These are phyloP conservation scores for Listrodromus nycthemerus DNA, from an alignment of 2,888 invertebrate species.

Conservation along the genomic window DNA sequence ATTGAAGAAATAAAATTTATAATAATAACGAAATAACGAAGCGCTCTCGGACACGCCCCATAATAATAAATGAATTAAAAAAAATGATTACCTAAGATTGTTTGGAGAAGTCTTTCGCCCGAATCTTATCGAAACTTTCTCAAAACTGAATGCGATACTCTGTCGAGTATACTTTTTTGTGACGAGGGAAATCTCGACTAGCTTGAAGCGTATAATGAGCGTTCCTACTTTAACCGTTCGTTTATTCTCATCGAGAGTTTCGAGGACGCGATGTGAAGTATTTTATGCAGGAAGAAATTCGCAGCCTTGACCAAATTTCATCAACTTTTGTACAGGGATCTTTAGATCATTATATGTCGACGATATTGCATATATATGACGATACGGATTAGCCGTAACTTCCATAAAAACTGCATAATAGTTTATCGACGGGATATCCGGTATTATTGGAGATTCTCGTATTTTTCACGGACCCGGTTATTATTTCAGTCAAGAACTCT, in stretches of 20 bases:
- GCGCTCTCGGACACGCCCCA: too few species aligned
- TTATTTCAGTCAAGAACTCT: not conserved
- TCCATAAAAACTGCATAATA: not conserved
- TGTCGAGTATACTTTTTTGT: not conserved
- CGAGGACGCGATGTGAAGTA: not conserved
- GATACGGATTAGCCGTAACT: not conserved
- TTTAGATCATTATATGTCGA: not conserved
- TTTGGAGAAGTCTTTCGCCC: not conserved
- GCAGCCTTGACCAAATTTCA: conserved; percentile 3
- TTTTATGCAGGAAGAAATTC: not conserved
- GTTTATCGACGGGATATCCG: not conserved
- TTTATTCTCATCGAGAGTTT: not conserved
- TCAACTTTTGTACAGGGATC: not conserved
- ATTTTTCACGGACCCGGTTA: not conserved
- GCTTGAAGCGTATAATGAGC: conserved; percentile 5
- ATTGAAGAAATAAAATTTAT: too few species aligned
- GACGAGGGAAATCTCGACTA: conserved; percentile 12
- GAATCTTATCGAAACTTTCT: not conserved
- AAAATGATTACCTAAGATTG: not conserved
- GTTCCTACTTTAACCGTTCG: conserved; percentile 9
- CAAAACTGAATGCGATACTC: conserved; percentile 3
- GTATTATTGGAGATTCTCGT: not conserved
- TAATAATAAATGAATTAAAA: not conserved
- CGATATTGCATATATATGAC: not conserved
- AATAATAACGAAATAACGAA: too few species aligned